A percentile compares a stretch with the other conserved stretches of the same genome.
Conservation (phyloP, 2,888 invertebrate species). For the Cephalotes varians region DNA sequence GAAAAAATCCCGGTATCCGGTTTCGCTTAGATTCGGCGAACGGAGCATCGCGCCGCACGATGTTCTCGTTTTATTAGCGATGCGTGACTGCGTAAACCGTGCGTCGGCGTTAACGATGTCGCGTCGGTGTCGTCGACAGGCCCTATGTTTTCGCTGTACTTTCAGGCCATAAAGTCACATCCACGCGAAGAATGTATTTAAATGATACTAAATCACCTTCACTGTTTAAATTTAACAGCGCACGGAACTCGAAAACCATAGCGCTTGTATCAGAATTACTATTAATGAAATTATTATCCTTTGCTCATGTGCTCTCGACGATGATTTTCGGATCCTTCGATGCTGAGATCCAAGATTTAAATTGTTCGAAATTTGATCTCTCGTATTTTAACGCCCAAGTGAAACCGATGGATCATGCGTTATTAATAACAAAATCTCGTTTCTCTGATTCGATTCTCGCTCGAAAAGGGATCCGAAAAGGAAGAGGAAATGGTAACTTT, state of each 20-base stretch:
- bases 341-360: neutral
- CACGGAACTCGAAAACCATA: neutral
- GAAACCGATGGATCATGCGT: neutral
- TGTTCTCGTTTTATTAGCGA: conserved; percentile 72
- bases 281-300: neutral
- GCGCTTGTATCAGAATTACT: neutral
- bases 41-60: conserved; percentile 9
- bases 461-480: conserved; percentile 14
- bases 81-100: conserved; percentile 82
- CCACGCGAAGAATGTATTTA: conserved; percentile 46
- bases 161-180: conserved; percentile 63
- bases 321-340: neutral
- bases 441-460: conserved; percentile 5
- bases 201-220: neutral
- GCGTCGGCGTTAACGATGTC: conserved; percentile 76
- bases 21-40: conserved; percentile 70
- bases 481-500: conserved; percentile 51
- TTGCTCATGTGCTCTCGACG: neutral
- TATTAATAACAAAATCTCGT: conserved; percentile 35
- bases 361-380: neutral
- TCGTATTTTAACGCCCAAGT: conserved; percentile 24
- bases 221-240: conserved; percentile 29
- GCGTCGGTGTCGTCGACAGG: conserved; percentile 63
- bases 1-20: conserved; percentile 50
- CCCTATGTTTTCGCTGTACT: conserved; percentile 64